A percentile compares a stretch with the other conserved stretches of the same genome.
Evolutionary conservation across 2,797 vertebrate species (phyloP).

Genomic region (Euphonia xanthogaster): DNA sequence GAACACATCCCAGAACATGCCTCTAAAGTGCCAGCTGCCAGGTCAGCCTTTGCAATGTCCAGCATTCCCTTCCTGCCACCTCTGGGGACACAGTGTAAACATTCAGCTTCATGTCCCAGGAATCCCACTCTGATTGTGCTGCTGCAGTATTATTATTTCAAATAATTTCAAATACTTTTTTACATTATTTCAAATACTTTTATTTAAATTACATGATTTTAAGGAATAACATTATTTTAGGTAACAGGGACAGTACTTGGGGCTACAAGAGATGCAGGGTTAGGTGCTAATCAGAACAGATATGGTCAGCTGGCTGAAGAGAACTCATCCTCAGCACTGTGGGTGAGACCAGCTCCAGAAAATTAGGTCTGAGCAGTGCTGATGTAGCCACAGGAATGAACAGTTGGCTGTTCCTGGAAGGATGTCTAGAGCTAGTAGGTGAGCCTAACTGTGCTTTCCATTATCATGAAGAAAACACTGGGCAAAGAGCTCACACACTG

Average conservation of each 20-base stretch:
- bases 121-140: neutral
- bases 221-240: neutral
- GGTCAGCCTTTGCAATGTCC: neutral
- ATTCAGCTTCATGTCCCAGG: neutral
- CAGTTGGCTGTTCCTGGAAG: neutral
- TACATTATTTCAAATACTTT: neutral
- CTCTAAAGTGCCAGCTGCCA: neutral
- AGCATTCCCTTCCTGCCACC: neutral
- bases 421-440: neutral
- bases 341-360: neutral
- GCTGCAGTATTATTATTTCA: neutral
- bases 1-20: fast-evolving
- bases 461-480: neutral
- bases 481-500: neutral
- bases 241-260: neutral
- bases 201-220: neutral
- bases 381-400: neutral
- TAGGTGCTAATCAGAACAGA: neutral
- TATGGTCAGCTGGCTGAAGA: neutral
- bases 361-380: neutral
- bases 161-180: neutral
- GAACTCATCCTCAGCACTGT: neutral
- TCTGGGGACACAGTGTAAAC: neutral
- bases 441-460: neutral
- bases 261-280: neutral